Base-by-base conservation (phyloP, 2,113 vertebrate species). In the Dasypus novemcinctus region DNA sequence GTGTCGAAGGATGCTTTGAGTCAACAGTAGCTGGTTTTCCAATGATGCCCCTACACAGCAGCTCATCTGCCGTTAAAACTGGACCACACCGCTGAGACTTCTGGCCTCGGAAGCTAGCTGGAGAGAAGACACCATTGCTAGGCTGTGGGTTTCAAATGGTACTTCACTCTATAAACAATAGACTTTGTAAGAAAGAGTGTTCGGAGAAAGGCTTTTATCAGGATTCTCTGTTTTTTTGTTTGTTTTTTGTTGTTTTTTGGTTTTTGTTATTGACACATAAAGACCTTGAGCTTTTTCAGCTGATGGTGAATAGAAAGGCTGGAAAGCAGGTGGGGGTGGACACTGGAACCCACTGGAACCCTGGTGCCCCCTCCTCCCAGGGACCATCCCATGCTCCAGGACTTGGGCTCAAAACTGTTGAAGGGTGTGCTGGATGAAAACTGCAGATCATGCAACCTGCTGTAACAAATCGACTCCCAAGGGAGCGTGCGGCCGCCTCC, bases 1-100 rank as follows among this genome's bases (percentile, higher is more conserved):
- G 0, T 0, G 0, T 31, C 12, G 17, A 68, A 2, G 23, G 68
- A 25, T 12, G 6, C 63, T 52, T 81, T 49, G 33, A 13, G 59
- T 17, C 14, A 8, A 33, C 4, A 6, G n/a, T 14, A 9, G 2
- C 18, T 21, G 29, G 8, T 79, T 86, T 80, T 59, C 84, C 20
- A 27, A 36, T 3, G 10, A 33, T 11, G 13, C 20, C 33, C 5
- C 12, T 29, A 33, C 9, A n/a, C 31, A 57, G 38, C 7, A 43
- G 46, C 29, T 49, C 46, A 38, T 41, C 76, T 54, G n/a, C 15
- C n/a, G n/a, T 46, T 66, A 63, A 43, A 46, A 49, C 3, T 15
- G 20, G 72, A 21, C 12, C 31, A 13, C 13, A 12, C 23, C 78
- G 2, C 69, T 64, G 57, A 82, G 29, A 52, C 2, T 7, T 4